Percentiles rank a stretch among this genome's conserved stretches.
phyloP scores from a whole-genome alignment of 2,888 invertebrate genomes.

The Tipula vernalis region DNA sequence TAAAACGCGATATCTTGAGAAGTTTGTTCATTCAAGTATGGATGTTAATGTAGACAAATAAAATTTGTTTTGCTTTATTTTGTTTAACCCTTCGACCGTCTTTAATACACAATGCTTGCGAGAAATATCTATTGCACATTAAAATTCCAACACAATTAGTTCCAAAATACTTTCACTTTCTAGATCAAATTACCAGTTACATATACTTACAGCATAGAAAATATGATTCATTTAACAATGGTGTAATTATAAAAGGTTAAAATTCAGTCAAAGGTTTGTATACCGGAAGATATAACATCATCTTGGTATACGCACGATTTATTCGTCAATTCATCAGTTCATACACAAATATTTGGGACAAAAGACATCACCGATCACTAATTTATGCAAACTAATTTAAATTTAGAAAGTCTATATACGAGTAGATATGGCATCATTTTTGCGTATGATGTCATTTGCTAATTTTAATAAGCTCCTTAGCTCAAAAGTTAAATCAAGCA shows the following conservation, averaged over 20 bases:
- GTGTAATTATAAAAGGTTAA: neutral
- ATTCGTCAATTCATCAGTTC: neutral
- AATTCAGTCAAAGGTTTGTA: neutral
- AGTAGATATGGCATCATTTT: neutral
- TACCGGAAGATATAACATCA: neutral
- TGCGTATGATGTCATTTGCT: neutral
- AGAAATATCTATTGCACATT: neutral
- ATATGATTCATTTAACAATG: neutral
- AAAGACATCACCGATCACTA: neutral
- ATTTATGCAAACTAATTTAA: neutral
- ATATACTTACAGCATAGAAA: neutral
- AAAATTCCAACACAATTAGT: neutral
- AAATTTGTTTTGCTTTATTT: neutral
- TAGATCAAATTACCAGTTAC: neutral
- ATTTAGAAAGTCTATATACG: neutral
- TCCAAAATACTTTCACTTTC: neutral
- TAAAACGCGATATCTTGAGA: neutral
- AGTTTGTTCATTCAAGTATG: neutral
- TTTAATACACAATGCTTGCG: neutral
- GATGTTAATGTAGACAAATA: neutral
- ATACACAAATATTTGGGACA: neutral
- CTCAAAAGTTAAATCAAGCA: neutral
- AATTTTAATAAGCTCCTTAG: neutral
- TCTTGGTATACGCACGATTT: neutral
- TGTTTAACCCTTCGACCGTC: neutral